Percentiles rank a stretch among this genome's conserved stretches.
Evolutionary conservation across 2,888 invertebrate genomes (phyloP).

Genomic region (Gryllus longicercus): DNA sequence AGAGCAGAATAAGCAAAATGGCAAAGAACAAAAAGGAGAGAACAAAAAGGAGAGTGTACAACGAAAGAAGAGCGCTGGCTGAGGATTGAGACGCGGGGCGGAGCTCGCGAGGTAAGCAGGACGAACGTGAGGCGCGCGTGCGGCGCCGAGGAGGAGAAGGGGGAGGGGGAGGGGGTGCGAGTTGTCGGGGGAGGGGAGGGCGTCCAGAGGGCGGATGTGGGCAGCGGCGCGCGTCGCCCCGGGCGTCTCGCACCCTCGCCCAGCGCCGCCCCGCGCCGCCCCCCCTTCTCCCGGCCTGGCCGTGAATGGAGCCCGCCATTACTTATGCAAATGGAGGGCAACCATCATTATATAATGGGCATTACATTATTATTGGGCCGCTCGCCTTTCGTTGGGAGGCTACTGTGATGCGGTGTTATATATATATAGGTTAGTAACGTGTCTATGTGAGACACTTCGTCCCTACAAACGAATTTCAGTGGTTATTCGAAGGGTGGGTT

Average conservation of each 20-base stretch:
- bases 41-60: not conserved
- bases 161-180: too few species aligned
- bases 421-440: conserved; percentile 12
- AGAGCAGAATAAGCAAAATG: not conserved
- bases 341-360: conserved; percentile 6
- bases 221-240: too few species aligned
- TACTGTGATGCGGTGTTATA: conserved; percentile 5
- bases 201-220: too few species aligned
- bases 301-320: not conserved
- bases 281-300: not conserved
- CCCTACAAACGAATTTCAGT: not conserved
- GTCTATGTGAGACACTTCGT: not conserved
- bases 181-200: too few species aligned
- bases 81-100: not conserved
- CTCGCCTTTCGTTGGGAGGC: not conserved
- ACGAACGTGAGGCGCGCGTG: too few species aligned
- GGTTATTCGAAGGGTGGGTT: not conserved
- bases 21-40: not conserved
- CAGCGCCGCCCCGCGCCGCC: not conserved
- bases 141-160: too few species aligned
- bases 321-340: not conserved
- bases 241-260: not conserved
- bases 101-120: not conserved
- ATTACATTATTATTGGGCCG: conserved; percentile 1
- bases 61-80: not conserved